Evolutionary conservation across 2,888 invertebrate genomes (phyloP), one percentile per base, ranked within the genome.

Genomic region (Euproctis similis): DNA sequence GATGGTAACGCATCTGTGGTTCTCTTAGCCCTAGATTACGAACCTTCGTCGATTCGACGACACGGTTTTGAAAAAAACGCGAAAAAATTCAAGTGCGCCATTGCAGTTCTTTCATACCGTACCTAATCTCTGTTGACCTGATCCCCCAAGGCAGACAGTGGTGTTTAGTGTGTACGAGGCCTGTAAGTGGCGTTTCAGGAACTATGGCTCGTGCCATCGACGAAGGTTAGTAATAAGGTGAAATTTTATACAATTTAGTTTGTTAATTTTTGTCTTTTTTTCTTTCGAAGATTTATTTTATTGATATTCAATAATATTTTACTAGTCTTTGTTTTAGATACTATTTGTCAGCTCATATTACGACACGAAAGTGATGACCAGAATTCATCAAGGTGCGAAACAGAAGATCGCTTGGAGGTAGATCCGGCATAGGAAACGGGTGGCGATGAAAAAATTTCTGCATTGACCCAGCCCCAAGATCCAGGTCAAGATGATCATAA

Each of bases 401-500:
- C 3, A 12, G 22, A 12, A 12, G 22, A 22, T 22, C 12, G 11
- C 22, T 8, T 22, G 22, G 12, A 12, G 22, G 22, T 22, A 12
- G 12, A 22, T 21, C 21, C 21, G 10, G 21, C 21, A 21, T 21
- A 21, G 8, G 21, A 21, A 21, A n/a, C n/a, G n/a, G n/a, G n/a
- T n/a, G n/a, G n/a, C n/a, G n/a, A n/a, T n/a, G n/a, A n/a, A n/a
- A n/a, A 21, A 22, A 12, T 22, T 22, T 22, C 22, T 22, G 12
- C 22, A 12, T 22, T 22, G 22, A 22, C 22, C 12, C 22, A n/a
- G n/a, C n/a, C n/a, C n/a, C n/a, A n/a, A n/a, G n/a, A n/a, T n/a
- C n/a, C n/a, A n/a, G n/a, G n/a, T 22, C 22, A 22, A 22, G 22
- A 22, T 22, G 22, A 22, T 22, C 22, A 22, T n/a, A n/a, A n/a